Percentiles rank a stretch among this genome's conserved stretches.
Evolutionary conservation across 2,797 vertebrate genomes (phyloP).

Genomic region (Betta splendens): DNA sequence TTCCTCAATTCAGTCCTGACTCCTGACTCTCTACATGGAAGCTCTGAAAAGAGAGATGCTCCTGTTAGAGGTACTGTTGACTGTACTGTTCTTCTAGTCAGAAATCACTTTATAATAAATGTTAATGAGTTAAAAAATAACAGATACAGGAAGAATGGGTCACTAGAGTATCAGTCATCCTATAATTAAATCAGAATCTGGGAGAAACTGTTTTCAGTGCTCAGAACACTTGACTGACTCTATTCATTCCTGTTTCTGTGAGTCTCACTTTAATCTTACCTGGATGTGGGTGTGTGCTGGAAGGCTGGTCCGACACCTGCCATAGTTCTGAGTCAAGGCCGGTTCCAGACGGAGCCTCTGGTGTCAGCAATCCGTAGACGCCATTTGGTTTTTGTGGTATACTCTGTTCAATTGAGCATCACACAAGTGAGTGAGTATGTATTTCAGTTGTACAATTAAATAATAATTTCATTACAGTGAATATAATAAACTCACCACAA

Average conservation of each 20-base stretch:
- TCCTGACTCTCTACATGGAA: background rate
- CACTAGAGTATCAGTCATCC: no score
- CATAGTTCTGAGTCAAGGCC: background rate
- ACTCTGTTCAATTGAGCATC: constrained; percentile 33
- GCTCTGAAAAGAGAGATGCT: constrained; percentile 19
- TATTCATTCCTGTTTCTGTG: no score
- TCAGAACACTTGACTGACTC: no score
- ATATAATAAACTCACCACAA: no score
- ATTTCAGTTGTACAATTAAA: background rate
- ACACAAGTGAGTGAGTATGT: constrained; percentile 11
- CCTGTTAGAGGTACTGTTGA: background rate
- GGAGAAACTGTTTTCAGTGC: no score
- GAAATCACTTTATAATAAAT: no score
- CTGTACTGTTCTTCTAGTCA: no score
- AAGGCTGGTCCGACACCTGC: constrained; percentile 9
- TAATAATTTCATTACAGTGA: background rate
- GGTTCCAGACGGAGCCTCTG: background rate
- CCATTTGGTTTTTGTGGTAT: constrained; percentile 27
- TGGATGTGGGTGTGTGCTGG: background rate
- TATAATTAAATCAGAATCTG: no score
- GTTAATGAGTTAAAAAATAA: background rate
- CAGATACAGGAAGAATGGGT: no score
- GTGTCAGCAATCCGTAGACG: background rate
- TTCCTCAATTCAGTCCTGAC: background rate
- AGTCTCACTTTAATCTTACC: constrained; percentile 43